Evolutionary conservation across 2,888 invertebrate species (phyloP), one percentile per base, ranked within the genome.

Genomic region (Drosophila macrospina): DNA sequence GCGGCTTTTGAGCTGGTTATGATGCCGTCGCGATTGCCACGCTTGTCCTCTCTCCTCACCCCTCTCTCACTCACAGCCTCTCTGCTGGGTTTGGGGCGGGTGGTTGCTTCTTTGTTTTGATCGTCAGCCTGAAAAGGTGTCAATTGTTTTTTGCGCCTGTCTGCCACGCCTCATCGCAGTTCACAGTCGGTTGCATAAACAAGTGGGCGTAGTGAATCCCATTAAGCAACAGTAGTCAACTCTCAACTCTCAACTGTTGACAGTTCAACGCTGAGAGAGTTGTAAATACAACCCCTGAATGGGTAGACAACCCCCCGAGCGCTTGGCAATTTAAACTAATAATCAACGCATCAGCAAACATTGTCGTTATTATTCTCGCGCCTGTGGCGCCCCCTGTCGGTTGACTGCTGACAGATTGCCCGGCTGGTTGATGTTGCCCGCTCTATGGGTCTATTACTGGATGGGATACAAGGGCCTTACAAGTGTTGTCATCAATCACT

Each of bases 291-390:
- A 55, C 55, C 55, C 55, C 24, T 34, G 32, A n/a, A 34, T 44
- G 48, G 47, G 44, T 26, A 60, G 65, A 56, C 48, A 69, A 70
- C 56, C 74, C 70, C 73, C 78, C 75, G 70, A 69, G 73, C 71
- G 69, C 64, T 69, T 75, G 71, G 80, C 85, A 83, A 86, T 89
- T 90, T 90, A 90, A 90, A 84, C 89, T 89, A 90, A 91, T 90
- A 90, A 90, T 89, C 85, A 90, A 89, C 90, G 89, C 91, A 90
- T 91, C 91, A 90, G 84, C 79, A 89, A 89, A 85, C 90, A 89
- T 87, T 86, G 90, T 87, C 86, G 88, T 88, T 88, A 86, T 83
- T 83, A 88, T 79, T 78, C 85, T 78, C 71, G 69, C 57, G 66
- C 73, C 74, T 69, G 67, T 56, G 69, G 72, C 65, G 56, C 71